Percentiles rank a stretch among this genome's conserved stretches.
Conservation (phyloP, 2,113 vertebrate genomes). For the Periophthalmus modestus region DNA sequence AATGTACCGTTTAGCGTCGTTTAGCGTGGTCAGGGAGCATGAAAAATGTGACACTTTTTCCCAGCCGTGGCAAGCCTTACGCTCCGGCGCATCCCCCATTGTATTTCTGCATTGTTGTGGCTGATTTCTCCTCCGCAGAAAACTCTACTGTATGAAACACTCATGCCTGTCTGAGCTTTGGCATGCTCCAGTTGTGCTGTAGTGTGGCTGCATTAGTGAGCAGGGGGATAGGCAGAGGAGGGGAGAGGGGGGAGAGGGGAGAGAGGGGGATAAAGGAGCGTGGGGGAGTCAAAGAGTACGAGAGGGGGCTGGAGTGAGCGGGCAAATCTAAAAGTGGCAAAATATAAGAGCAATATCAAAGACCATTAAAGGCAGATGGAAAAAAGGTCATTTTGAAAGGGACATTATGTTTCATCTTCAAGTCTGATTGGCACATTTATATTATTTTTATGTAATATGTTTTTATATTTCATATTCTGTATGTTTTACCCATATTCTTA, state of each 20-base stretch:
- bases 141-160: slow-evolving; percentile 78
- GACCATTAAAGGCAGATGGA: slow-evolving; percentile 27
- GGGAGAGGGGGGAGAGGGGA: not conserved
- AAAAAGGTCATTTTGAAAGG: slow-evolving; percentile 25
- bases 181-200: slow-evolving; percentile 82
- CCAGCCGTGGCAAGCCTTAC: slow-evolving; percentile 70
- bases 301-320: slow-evolving; percentile 60
- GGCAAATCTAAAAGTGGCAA: slow-evolving; percentile 51
- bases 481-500: not conserved
- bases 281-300: slow-evolving; percentile 39
- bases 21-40: slow-evolving; percentile 81
- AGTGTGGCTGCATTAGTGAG: slow-evolving; percentile 74
- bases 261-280: slow-evolving; percentile 17
- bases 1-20: slow-evolving; percentile 77
- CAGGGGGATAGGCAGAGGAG: slow-evolving; percentile 10
- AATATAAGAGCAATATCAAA: slow-evolving; percentile 24
- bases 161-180: slow-evolving; percentile 83
- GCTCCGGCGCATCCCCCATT: slow-evolving; percentile 74
- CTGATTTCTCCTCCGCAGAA: slow-evolving; percentile 71
- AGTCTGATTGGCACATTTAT: not conserved
- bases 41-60: slow-evolving; percentile 81
- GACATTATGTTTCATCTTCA: not conserved
- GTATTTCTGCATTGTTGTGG: slow-evolving; percentile 79
- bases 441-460: not conserved
- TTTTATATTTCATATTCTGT: not conserved